Evolutionary conservation across 2,113 vertebrate genomes (phyloP).

Genomic region (Aegithalos caudatus): DNA sequence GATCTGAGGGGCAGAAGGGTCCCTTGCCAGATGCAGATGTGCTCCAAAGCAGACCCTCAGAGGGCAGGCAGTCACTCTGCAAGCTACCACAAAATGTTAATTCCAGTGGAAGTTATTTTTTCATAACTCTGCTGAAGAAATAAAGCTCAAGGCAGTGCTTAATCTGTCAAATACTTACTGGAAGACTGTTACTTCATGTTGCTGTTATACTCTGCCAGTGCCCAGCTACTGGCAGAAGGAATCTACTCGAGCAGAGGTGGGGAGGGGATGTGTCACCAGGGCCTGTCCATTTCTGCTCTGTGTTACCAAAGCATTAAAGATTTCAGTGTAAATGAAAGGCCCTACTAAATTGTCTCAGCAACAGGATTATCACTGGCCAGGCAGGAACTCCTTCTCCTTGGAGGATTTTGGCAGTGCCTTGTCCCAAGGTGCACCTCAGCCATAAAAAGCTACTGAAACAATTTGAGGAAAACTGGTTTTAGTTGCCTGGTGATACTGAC

Average conservation of each 20-base stretch:
- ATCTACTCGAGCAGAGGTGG: background rate
- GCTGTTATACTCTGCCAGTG: background rate
- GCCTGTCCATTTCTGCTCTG: background rate
- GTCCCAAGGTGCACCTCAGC: background rate
- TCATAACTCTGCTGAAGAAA: background rate
- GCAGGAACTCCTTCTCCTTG: background rate
- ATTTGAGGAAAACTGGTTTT: background rate
- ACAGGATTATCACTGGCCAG: background rate
- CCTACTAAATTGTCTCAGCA: background rate
- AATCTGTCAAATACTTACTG: background rate
- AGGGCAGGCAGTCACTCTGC: background rate
- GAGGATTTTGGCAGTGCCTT: background rate
- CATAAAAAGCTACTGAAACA: background rate
- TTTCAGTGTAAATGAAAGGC: background rate
- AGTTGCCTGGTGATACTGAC: background rate
- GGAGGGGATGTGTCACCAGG: background rate
- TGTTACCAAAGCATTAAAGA: background rate
- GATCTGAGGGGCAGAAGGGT: background rate
- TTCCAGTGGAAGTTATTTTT: background rate
- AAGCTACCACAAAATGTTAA: background rate
- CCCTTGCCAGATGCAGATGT: background rate
- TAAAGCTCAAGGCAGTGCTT: constrained; percentile 16
- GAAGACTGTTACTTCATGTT: background rate
- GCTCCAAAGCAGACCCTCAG: background rate
- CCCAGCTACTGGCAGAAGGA: background rate